Evolutionary conservation across 2,797 vertebrate genomes (phyloP).

Genomic region (Phrynocephalus forsythii): DNA sequence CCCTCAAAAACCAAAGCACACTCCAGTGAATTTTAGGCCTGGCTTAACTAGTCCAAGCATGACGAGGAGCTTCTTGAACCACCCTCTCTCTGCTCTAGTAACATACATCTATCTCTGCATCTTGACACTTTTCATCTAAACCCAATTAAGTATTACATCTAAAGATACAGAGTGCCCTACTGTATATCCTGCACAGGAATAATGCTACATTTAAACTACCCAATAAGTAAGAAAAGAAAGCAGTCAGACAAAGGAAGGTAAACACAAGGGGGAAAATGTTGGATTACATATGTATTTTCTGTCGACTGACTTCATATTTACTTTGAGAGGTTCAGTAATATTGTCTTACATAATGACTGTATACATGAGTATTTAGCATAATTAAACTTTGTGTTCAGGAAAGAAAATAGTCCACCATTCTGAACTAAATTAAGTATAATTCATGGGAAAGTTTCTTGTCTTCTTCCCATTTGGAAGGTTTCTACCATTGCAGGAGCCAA

Average conservation of each 20-base stretch:
- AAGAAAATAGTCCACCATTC: slow-evolving; percentile 49
- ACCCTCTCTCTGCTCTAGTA: no score
- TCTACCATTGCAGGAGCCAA: slow-evolving; percentile 54
- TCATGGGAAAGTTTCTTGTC: slow-evolving; percentile 35
- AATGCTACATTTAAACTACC: slow-evolving; percentile 19
- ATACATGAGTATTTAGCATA: slow-evolving; percentile 49
- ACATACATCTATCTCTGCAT: no score
- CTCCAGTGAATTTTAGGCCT: no score
- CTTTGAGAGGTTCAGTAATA: slow-evolving; percentile 46
- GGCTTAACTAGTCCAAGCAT: no score
- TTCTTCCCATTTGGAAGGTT: slow-evolving; percentile 43
- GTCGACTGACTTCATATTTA: slow-evolving; percentile 41
- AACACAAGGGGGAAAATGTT: neutral
- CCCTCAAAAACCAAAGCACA: no score
- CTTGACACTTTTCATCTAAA: no score
- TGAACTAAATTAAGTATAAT: slow-evolving; percentile 57
- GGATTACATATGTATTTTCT: slow-evolving; percentile 18
- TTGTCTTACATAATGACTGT: slow-evolving; percentile 47
- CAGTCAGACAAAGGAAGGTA: neutral
- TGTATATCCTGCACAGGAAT: neutral
- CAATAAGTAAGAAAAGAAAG: neutral
- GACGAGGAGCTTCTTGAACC: no score
- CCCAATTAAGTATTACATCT: neutral
- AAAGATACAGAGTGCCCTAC: neutral
- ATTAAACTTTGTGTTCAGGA: slow-evolving; percentile 54